Base-by-base conservation (phyloP, 2,113 vertebrate species). In the Callocephalon fimbriatum region DNA sequence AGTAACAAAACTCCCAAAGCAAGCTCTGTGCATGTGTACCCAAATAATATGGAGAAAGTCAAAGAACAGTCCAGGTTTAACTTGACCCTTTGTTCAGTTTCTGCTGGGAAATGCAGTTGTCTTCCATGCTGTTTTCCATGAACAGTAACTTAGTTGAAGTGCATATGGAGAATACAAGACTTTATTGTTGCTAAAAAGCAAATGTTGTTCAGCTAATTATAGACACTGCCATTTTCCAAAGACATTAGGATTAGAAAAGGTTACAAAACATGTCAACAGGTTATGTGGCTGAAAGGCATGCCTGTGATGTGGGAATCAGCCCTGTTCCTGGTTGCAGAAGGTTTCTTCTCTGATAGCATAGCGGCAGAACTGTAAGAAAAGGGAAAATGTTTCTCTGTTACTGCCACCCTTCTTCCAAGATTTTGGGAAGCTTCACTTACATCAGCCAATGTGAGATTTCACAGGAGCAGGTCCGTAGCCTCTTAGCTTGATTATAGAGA, bases 1-100 rank as follows among this genome's bases (percentile, higher is more conserved):
- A 50, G 32, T 22, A 58, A 58, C 56, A 26, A 45, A 53, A 12
- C 0, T 3, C 4, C 5, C 16, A 4, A 21, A 44, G 15, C 8
- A 66, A 38, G 13, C 19, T 82, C 23, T 72, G n/a, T 6, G 8
- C 20, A 12, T 0, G 0, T 16, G 21, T 79, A 59, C 15, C 10
- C 61, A 71, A 31, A 56, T 37, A 79, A 11, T 38, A 42, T 1
- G 2, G 26, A 58, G 44, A 51, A 92, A 75, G 75, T 32, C 26
- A 54, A 84, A 81, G 53, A 73, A 50, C 8, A n/a, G 13, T 45
- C 50, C 32, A 35, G 29, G 22, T 72, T 94, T 77, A 77, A 18
- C 65, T 66, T 90, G 44, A 7, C 13, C 21, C 44, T 65, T 71
- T 86, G 45, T 62, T 88, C 35, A 37, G 17, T 45, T 74, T 20